Base-by-base conservation (phyloP, 1,140 invertebrate genomes). In the Himalopsyche phryganea region DNA sequence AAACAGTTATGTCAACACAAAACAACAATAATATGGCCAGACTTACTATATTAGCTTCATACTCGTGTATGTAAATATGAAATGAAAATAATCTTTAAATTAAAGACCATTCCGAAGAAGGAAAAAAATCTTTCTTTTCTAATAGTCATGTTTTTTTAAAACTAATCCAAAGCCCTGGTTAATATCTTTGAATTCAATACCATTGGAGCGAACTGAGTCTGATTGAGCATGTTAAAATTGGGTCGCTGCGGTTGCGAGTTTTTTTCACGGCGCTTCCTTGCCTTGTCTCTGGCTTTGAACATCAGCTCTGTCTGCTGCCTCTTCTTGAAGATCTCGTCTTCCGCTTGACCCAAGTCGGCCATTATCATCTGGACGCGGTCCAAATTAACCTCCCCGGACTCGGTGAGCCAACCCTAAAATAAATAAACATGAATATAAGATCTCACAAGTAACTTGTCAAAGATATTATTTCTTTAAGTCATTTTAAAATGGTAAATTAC, bases 291-390 rank as follows among this genome's bases (percentile, higher is more conserved):
- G 17, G 85, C 83, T 65, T 87, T 88, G 70, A 89, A 94, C 58
- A 83, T 79, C 50, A 92, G 70, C 71, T 98, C 96, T 64, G 85
- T 90, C 62, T 90, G 81, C 75, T 98, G 92, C 11, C 93, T 74
- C 50, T 87, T 89, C 69, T 91, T 92, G 72, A 99, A 99, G 66
- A 99, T 99, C 76, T 97, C 91, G 80, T 99, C 98, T 74, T 99
- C 98, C 2, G 89, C 87, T 71, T 90, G 83, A 1, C 97, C 98
- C 20, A 99, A 78, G 71, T 97, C 92, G 42, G 84, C 81, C 87
- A 99, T 88, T 18, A 99, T 98, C 53, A 96, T 72, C 75, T 99
- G 94, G 17, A 98, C 96, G 55, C 95, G 81, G 55, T 90, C 86
- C 42, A 98, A 78, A 73, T 95, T 89, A 1, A 98, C 94, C 61